Evolutionary conservation across 2,113 vertebrate species (phyloP), one percentile per base, ranked within the genome.

Genomic region (Macrotis lagotis): DNA sequence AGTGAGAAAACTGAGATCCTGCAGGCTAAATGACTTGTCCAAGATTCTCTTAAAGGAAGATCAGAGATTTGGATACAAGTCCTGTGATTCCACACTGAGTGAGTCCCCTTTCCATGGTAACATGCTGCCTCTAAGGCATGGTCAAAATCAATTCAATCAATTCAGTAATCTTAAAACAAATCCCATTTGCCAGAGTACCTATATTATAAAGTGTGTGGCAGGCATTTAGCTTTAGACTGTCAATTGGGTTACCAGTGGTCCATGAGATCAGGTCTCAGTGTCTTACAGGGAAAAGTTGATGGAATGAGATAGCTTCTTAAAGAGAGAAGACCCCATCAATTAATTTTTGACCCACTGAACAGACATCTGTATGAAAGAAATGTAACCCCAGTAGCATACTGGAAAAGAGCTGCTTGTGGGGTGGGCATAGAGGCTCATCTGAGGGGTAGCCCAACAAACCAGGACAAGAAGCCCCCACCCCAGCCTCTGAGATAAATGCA

Each of bases 321-420:
- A 55, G 52, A 89, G 25, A 50, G 8, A 8, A 4, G 48, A 9
- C 19, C 8, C 0, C 31, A 25, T 14, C 14, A 28, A 0, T 48
- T 48, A 0, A 48, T 83, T 44, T 44, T n/a, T 0, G 16, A 11
- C 53, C 92, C 89, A 48, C 16, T 26, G 25, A 47, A 50, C 12
- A 26, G 90, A 74, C 2, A 1, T 10, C 28, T 44, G 11, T 90
- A 49, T 7, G 83, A 25, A 66, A 91, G 48, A 50, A 26, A 2
- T 0, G 3, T 26, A 24, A 0, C 1, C 19, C 24, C n/a, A 83
- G 19, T 7, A 16, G 25, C 14, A 14, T 9, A 26, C 11, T 28
- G 16, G 0, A 9, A 83, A 89, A 48, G 47, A 51, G 25, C 3
- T 25, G 51, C n/a, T 24, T 19, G 9, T 25, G 83, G 48, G 25